A percentile compares a stretch with the other conserved stretches of the same genome.
These are phyloP conservation scores for Narcine bancroftii DNA, from an alignment of 2,113 vertebrate species.

Conservation along the genomic window DNA sequence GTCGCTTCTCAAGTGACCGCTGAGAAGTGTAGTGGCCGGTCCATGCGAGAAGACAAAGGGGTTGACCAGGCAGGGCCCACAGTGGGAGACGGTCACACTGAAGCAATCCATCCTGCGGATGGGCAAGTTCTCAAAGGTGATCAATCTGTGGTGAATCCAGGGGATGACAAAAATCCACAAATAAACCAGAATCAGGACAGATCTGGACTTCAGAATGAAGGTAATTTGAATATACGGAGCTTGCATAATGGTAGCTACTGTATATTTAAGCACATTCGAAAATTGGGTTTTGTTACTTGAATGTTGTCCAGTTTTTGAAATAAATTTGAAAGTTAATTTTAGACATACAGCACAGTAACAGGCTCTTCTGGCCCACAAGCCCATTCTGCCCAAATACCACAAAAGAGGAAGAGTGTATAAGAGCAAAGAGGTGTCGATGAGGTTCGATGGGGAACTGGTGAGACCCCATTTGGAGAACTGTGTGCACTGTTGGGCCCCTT, in stretches of 20 bases:
- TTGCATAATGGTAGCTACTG: background rate
- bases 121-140: background rate
- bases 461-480: too few relatives aligned
- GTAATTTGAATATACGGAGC: background rate
- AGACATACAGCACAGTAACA: too few relatives aligned
- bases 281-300: background rate
- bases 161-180: background rate
- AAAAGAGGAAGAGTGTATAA: too few relatives aligned
- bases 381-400: too few relatives aligned
- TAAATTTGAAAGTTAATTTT: too few relatives aligned
- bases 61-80: background rate
- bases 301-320: background rate
- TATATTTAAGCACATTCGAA: background rate
- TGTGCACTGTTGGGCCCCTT: too few relatives aligned
- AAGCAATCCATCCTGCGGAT: background rate
- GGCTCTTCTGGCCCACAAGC: too few relatives aligned
- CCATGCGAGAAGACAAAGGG: background rate
- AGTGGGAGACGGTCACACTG: background rate
- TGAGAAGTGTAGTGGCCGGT: background rate
- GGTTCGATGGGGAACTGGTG: too few relatives aligned
- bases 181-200: background rate
- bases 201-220: background rate
- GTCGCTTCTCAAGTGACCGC: background rate
- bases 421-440: too few relatives aligned
- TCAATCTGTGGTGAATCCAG: background rate